Base-by-base conservation (phyloP, 2,797 vertebrate species). In the Sparidentex hasta region DNA sequence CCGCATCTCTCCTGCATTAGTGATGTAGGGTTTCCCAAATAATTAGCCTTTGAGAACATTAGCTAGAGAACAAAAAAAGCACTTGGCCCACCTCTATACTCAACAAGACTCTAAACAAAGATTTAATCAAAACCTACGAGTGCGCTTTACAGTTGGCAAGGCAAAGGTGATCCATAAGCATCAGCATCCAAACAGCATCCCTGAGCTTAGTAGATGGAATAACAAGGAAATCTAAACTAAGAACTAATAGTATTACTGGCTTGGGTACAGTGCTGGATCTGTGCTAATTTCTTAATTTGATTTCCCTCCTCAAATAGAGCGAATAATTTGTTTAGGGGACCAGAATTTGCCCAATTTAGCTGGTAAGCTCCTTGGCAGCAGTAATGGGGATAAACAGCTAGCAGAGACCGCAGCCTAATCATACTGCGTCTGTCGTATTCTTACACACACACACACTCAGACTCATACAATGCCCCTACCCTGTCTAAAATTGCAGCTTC, bases 291-390 rank as follows among this genome's bases (percentile, higher is more conserved):
- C 85, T 84, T 93, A 91, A 95, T 94, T 94, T 87, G 90, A 94
- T 93, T 94, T 91, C 74, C 82, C 81, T 93, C 88, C 91, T 93
- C 91, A 95, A 94, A 95, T 92, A 95, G 92, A 94, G 92, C 92
- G 69, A 91, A 88, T 94, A 90, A 95, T 95, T 95, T 91, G 92
- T 93, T 95, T 92, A 92, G 85, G 88, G 88, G 88, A 90, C 90
- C 87, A 94, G 88, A 94, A 93, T 95, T 94, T 93, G 87, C 89
- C 90, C 87, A 93, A 92, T 93, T 94, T 93, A 91, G 89, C 87
- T 81, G 78, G 90, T 94, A 93, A 95, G 92, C 92, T 92, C 76
- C 88, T 94, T 94, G 93, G 92, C 92, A 87, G 85, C 81, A 70
- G 83, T 80, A 86, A 87, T 90, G 89, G 87, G 84, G 88, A 93